Evolutionary conservation across 1,140 invertebrate species (phyloP).

Genomic region (Hyles vespertilio): DNA sequence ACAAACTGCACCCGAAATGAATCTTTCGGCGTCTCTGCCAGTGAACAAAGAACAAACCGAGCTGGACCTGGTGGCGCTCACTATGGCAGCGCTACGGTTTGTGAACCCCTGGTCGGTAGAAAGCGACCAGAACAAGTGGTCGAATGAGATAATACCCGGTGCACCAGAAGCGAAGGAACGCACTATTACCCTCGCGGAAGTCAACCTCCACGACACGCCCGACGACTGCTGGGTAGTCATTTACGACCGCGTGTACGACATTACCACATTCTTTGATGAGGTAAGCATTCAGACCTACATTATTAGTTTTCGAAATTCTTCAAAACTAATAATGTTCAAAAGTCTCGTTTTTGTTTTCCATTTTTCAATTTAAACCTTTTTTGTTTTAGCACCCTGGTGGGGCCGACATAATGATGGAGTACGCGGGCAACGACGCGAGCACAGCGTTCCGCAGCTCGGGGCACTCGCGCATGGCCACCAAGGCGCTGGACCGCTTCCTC

Average conservation of each 20-base stretch:
- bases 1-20: conserved; percentile 51
- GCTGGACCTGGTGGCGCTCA: conserved; percentile 58
- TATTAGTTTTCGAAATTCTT: conserved; percentile 2
- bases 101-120: conserved; percentile 61
- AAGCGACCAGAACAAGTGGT: conserved; percentile 36
- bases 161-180: conserved; percentile 54
- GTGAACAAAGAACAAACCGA: conserved; percentile 48
- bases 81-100: conserved; percentile 67
- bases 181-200: conserved; percentile 78
- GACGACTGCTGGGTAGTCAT: conserved; percentile 84
- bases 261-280: conserved; percentile 83
- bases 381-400: conserved; percentile 87
- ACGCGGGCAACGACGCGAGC: conserved; percentile 91
- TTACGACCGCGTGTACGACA: conserved; percentile 85
- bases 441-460: conserved; percentile 88
- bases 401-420: conserved; percentile 87
- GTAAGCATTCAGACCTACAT: conserved; percentile 44
- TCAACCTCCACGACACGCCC: conserved; percentile 79
- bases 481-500: conserved; percentile 79
- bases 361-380: neutral
- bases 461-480: conserved; percentile 80
- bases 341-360: neutral
- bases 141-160: conserved; percentile 36
- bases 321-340: neutral
- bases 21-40: conserved; percentile 38